These are phyloP conservation scores for Oncorhynchus keta DNA, from an alignment of 2,113 vertebrate species.

Conservation along the genomic window DNA sequence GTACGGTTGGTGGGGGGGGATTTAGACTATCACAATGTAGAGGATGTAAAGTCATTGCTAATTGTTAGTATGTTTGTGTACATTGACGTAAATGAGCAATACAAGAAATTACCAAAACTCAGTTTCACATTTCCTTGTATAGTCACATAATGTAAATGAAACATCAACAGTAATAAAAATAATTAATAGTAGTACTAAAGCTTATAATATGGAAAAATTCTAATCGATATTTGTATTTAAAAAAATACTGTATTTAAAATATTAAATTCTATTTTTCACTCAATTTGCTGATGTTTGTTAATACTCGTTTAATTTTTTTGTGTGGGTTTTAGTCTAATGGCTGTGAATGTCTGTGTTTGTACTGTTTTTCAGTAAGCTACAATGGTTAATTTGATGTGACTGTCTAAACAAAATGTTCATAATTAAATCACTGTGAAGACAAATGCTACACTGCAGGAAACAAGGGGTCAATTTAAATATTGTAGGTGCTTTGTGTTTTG, in stretches of 20 bases:
- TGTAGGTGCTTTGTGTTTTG: constrained; percentile 80
- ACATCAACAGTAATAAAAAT: constrained; percentile 75
- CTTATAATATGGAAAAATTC: constrained; percentile 74
- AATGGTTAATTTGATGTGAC: constrained; percentile 68
- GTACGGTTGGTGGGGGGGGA: constrained; percentile 32
- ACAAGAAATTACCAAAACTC: constrained; percentile 80
- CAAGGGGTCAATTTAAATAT: constrained; percentile 67
- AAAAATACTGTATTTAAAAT: constrained; percentile 81
- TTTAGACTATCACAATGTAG: constrained; percentile 53
- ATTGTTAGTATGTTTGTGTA: constrained; percentile 63
- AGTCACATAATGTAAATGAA: constrained; percentile 73
- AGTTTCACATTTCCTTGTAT: constrained; percentile 74
- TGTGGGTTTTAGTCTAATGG: constrained; percentile 64
- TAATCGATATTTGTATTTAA: constrained; percentile 82
- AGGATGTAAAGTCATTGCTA: constrained; percentile 63
- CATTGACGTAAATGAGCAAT: constrained; percentile 82
- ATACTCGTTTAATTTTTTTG: constrained; percentile 71
- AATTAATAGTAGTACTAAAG: constrained; percentile 66
- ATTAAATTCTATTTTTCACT: constrained; percentile 87
- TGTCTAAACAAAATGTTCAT: constrained; percentile 73
- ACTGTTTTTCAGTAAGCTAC: constrained; percentile 57
- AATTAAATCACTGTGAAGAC: constrained; percentile 78
- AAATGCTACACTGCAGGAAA: constrained; percentile 66
- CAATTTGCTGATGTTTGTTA: constrained; percentile 79
- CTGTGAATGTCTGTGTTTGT: constrained; percentile 70